Evolutionary conservation across 1,140 invertebrate genomes (phyloP), one percentile per base, ranked within the genome.

Genomic region (Drosophila kurseongensis): DNA sequence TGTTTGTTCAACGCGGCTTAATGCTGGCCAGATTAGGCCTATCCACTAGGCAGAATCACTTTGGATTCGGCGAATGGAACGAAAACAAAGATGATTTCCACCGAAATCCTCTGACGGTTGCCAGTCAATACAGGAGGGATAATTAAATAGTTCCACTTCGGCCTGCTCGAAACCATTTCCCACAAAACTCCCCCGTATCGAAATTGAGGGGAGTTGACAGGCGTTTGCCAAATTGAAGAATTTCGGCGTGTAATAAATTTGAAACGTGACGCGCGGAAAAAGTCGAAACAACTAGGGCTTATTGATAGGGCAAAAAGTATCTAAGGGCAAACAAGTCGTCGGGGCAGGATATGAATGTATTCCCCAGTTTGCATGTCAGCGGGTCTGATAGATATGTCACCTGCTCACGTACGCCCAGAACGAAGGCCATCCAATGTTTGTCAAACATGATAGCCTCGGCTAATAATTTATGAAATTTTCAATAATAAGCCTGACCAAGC

Each of bases 231-330:
- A 88, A 89, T 83, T 83, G 66, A 83, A 77, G 72, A 72, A 80
- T 89, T 77, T 89, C 51, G 73, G 81, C 41, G 67, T 62, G 75
- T 73, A 88, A 88, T 89, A 88, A 88, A 88, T 88, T 88, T 89
- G 80, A 77, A 72, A 88, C 83, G 83, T 88, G 83, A 89, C 79
- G 66, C 63, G 67, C 65, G 78, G 60, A 32, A 51, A 48, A 65
- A 79, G 54, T 50, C 71, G 72, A 69, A 67, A 60, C 75, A 85
- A 66, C 69, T 82, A 69, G 8, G 52, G 51, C 79, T 61, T 83
- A 81, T 81, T 78, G 80, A 81, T 83, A 51, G 71, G 77, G 66
- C 75, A 60, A 77, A 51, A 77, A 57, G 77, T 77, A 68, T 51
- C 40, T 32, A 29, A 60, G 29, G 35, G 38, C 50, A 18, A 23